Conservation (phyloP, 2,888 invertebrate genomes). For the Philopedon plagiatum region DNA sequence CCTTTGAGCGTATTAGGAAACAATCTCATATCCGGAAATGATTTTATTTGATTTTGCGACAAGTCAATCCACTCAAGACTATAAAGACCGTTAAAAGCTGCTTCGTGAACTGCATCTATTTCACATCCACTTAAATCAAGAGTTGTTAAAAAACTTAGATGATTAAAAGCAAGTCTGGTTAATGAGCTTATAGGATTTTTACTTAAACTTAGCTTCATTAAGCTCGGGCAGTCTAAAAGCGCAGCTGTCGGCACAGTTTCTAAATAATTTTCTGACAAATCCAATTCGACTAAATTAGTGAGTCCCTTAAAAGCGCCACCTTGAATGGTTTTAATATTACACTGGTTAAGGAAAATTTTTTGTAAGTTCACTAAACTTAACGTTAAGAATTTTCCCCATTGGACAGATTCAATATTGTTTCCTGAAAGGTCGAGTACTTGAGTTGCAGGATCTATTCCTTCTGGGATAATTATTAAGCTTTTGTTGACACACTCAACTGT, state of each 20-base stretch:
- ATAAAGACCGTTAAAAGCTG: conserved; percentile 85
- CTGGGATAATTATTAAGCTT: conserved; percentile 82
- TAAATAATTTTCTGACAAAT: conserved; percentile 86
- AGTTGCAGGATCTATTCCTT: conserved; percentile 85
- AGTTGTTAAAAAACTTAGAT: conserved; percentile 82
- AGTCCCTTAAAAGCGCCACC: conserved; percentile 86
- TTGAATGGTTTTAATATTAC: conserved; percentile 84
- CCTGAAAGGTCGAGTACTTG: conserved; percentile 90
- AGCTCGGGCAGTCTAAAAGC: conserved; percentile 82
- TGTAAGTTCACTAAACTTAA: conserved; percentile 88
- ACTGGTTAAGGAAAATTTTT: conserved; percentile 86
- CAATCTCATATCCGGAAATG: conserved; percentile 76
- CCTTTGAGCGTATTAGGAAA: conserved; percentile 85
- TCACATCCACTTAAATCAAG: conserved; percentile 88
- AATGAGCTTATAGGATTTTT: conserved; percentile 86
- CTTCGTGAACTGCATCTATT: conserved; percentile 82
- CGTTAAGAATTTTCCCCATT: conserved; percentile 83
- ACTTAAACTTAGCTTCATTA: conserved; percentile 87
- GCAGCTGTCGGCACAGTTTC: conserved; percentile 84
- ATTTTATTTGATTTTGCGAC: conserved; percentile 84
- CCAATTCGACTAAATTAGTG: conserved; percentile 90
- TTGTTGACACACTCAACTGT: conserved; percentile 89
- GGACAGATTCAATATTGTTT: conserved; percentile 85
- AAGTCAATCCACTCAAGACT: conserved; percentile 88
- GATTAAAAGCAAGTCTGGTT: conserved; percentile 80